Base-by-base conservation (phyloP, 2,888 invertebrate genomes). In the Caenorhabditis afra region DNA sequence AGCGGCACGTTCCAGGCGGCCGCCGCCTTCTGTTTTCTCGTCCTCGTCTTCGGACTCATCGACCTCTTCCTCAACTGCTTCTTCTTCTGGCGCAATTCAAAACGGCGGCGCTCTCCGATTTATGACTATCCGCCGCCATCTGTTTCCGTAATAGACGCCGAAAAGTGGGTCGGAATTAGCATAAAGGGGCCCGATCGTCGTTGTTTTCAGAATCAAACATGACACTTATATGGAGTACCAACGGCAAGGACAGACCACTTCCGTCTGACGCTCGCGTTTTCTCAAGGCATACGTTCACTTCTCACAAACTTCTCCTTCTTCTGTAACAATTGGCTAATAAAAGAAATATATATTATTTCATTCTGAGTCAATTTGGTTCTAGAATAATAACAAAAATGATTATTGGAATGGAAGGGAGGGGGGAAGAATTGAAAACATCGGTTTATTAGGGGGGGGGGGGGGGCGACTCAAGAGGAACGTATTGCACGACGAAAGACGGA, bases 121-220 rank as follows among this genome's bases (percentile, higher is more conserved):
- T 78, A 78, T 67, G 78, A 78, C 66, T 20, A 61, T 35, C 78
- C 78, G 55, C 78, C 78, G 58, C 68, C 76, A 47, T 75, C 75
- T 58, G 68, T 70, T 64, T 49, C 78, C 47, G 66, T 66, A 20
- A 55, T 71, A 5, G 59, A 59, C 35, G 71, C 59, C 16, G 70
- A 70, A 65, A 77, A 77, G 70, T 70, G 62, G 65, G 77, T 68
- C 58, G 52, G 50, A 44, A 68, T 57, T 64, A 18, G 61, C 66
- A 66, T 59, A 66, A 59, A 53, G 29, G n/a, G 22, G 22, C 16
- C 18, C 3, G 35, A n/a, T 53, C 47, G 8, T 18, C 29, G 4
- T 2, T 1, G 12, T 41, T 73, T 79, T 53, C 79, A 79, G 79
- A 68, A 68, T 37, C 23, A 65, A 62, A 23, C 73, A 79, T 74